Evolutionary conservation across 2,797 vertebrate species (phyloP).

Genomic region (Falco novaeseelandiae): DNA sequence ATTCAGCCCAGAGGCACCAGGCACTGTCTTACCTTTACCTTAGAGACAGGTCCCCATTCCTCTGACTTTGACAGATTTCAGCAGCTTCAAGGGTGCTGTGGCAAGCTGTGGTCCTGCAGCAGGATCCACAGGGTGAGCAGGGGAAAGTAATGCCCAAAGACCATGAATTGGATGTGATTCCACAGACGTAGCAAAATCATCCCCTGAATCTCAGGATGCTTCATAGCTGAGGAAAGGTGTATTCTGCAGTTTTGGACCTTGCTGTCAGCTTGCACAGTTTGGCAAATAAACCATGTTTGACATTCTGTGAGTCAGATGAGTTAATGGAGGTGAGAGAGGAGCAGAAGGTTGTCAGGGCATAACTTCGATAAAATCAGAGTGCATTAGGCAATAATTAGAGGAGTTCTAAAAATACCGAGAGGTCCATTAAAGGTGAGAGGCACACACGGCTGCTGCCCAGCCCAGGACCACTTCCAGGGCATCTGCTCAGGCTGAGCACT

Average conservation of each 20-base stretch:
- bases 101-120: background rate
- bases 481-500: background rate
- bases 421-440: background rate
- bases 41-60: fast-evolving
- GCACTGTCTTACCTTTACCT: too few relatives aligned
- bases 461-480: background rate
- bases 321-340: background rate
- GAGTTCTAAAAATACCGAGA: background rate
- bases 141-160: background rate
- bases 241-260: background rate
- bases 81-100: background rate
- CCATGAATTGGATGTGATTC: background rate
- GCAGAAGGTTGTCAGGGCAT: background rate
- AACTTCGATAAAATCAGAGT: background rate
- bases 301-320: background rate
- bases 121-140: background rate
- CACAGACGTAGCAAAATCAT: background rate
- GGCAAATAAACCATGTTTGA: background rate
- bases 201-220: background rate
- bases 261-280: background rate
- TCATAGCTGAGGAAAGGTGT: background rate
- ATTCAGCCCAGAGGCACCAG: background rate
- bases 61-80: background rate
- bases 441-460: fast-evolving
- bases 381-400: background rate